A percentile compares a stretch with the other conserved stretches of the same genome.
Evolutionary conservation across 2,797 vertebrate species (phyloP).

Genomic region (Eupleurogrammus muticus): DNA sequence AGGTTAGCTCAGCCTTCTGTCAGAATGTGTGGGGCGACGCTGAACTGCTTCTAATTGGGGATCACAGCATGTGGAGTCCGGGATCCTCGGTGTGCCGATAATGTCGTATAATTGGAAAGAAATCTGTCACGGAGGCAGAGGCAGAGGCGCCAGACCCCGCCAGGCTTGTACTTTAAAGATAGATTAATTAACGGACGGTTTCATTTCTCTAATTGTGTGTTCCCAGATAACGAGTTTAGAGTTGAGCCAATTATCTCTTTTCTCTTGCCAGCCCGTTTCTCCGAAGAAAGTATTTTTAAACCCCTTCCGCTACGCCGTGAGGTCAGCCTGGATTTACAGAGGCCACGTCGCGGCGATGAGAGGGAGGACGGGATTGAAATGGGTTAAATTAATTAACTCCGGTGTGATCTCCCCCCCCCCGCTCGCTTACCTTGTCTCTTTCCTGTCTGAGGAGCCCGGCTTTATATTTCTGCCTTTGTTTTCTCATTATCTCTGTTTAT

Average conservation of each 20-base stretch:
- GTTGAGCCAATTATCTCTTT: conserved; percentile 75
- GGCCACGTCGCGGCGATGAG: conserved; percentile 54
- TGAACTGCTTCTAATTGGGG: conserved; percentile 74
- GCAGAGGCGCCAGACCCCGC: conserved; percentile 51
- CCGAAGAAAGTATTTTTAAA: conserved; percentile 55
- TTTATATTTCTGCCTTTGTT: conserved; percentile 43
- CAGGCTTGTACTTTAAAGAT: conserved; percentile 74
- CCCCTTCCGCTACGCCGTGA: conserved; percentile 46
- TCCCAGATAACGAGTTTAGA: conserved; percentile 77
- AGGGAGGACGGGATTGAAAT: conserved; percentile 64
- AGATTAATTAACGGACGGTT: conserved; percentile 76
- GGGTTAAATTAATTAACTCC: conserved; percentile 65
- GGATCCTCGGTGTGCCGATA: conserved; percentile 64
- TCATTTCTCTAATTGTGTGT: conserved; percentile 79
- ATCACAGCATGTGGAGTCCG: conserved; percentile 46
- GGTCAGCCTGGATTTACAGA: conserved; percentile 70
- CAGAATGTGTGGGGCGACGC: conserved; percentile 51
- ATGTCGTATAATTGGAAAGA: conserved; percentile 76
- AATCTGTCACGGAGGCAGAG: conserved; percentile 73
- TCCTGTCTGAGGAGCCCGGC: conserved; percentile 28
- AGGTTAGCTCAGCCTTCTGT: conserved; percentile 65
- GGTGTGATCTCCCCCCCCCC: conserved; percentile 9
- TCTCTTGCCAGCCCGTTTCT: conserved; percentile 42
- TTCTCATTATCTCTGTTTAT: conserved; percentile 41
- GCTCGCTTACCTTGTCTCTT: conserved; percentile 17